These are phyloP conservation scores for Coilia nasus DNA, from an alignment of 2,797 vertebrate genomes.

Conservation along the genomic window DNA sequence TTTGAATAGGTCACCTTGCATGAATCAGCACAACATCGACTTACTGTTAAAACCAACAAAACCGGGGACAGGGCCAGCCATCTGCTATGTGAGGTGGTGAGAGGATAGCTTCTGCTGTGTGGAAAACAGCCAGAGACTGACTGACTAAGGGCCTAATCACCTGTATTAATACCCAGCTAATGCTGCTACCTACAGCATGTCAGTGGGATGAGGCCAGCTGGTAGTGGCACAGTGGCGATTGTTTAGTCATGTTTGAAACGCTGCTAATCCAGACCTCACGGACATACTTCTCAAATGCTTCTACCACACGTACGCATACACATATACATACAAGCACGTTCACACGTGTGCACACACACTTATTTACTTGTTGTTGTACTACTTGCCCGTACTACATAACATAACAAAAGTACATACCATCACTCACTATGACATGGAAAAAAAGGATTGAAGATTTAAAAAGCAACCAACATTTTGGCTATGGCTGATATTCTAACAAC, in stretches of 20 bases:
- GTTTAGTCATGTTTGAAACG: conserved; percentile 50
- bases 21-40: conserved; percentile 14
- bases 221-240: conserved; percentile 14
- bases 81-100: not conserved
- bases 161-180: conserved; percentile 32
- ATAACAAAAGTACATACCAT: not conserved
- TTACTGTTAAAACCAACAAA: not conserved
- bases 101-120: not conserved
- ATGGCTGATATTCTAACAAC: not conserved
- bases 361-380: not conserved
- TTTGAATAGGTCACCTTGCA: not conserved
- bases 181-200: not conserved
- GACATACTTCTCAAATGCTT: conserved; percentile 52
- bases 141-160: not conserved
- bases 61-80: not conserved
- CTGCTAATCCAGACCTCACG: conserved; percentile 51
- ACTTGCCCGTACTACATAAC: no score
- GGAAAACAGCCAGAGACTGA: not conserved
- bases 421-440: not conserved
- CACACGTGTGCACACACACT: not conserved
- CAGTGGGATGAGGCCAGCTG: not conserved
- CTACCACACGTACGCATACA: conserved; percentile 5
- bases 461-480: not conserved
- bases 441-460: not conserved
- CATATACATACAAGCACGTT: not conserved